phyloP scores from a whole-genome alignment of 2,797 vertebrate species.

The Cynodonichthys magdalenae region DNA sequence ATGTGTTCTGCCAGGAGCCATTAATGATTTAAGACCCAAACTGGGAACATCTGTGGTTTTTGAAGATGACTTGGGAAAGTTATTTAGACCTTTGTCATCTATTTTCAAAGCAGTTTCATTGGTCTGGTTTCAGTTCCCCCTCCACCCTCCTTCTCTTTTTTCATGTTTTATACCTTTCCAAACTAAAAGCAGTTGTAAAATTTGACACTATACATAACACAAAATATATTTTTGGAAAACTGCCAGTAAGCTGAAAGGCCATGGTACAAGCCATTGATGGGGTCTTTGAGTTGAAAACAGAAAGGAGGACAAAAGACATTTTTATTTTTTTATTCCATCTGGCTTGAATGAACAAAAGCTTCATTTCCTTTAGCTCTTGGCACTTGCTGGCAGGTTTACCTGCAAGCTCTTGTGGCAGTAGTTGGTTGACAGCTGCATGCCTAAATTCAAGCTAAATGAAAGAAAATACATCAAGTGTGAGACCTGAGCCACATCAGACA shows the following conservation, averaged over 20 bases:
- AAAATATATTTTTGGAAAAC: constrained; percentile 23
- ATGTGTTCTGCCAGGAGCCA: constrained; percentile 64
- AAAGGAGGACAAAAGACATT: constrained; percentile 32
- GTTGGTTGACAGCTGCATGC: constrained; percentile 68
- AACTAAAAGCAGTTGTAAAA: neutral
- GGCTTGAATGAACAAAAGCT: constrained; percentile 64
- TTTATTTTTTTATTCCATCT: constrained; percentile 68
- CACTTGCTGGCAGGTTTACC: constrained; percentile 65
- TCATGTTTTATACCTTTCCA: constrained; percentile 6
- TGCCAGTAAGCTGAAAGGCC: constrained; percentile 36
- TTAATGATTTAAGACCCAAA: constrained; percentile 71
- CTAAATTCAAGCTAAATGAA: constrained; percentile 62
- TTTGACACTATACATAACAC: constrained; percentile 16
- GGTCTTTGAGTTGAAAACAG: neutral
- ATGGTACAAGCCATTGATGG: constrained; percentile 13
- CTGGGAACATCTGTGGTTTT: constrained; percentile 68
- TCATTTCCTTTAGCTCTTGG: constrained; percentile 55
- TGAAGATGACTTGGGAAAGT: constrained; percentile 37
- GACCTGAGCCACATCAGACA: constrained; percentile 54
- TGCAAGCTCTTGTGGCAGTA: constrained; percentile 60
- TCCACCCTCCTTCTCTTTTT: constrained; percentile 14
- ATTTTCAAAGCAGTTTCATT: constrained; percentile 29
- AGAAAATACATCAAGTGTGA: constrained; percentile 63
- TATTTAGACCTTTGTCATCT: constrained; percentile 35
- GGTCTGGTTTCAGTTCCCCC: neutral